Percentiles rank a stretch among this genome's conserved stretches.
Evolutionary conservation across 2,113 vertebrate genomes (phyloP).

Genomic region (Chlorodrepanis virens): DNA sequence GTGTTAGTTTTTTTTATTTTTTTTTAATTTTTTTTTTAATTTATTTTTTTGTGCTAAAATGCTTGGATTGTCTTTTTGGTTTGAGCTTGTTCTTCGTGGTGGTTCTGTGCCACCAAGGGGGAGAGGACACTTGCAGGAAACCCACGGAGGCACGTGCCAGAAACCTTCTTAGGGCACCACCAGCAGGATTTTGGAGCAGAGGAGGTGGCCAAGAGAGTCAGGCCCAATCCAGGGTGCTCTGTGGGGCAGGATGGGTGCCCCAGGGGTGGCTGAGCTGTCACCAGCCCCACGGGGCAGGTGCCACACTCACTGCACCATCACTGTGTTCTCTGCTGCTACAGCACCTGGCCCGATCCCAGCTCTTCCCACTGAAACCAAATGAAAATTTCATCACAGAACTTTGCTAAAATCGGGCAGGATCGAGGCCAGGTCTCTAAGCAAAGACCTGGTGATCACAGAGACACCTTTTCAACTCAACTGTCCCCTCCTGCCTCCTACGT

Average conservation of each 20-base stretch:
- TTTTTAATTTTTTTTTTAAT: not conserved
- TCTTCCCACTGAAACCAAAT: not conserved
- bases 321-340: not conserved
- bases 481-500: slow-evolving; percentile 40
- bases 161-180: not conserved
- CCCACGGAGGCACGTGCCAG: not conserved
- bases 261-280: not conserved
- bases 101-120: not conserved
- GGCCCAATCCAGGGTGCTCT: not conserved
- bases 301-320: not conserved
- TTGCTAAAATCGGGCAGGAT: not conserved
- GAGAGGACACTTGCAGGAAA: slow-evolving; percentile 19
- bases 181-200: not conserved
- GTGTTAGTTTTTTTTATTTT: not conserved
- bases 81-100: slow-evolving; percentile 49
- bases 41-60: not conserved
- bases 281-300: not conserved
- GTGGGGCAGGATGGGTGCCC: not conserved
- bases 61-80: slow-evolving; percentile 57
- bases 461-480: slow-evolving; percentile 12
- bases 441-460: not conserved
- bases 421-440: not conserved
- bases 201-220: not conserved
- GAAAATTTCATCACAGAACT: not conserved
- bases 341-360: not conserved